These are phyloP conservation scores for Diplazon laetatorius DNA, from an alignment of 2,888 invertebrate genomes.

Conservation along the genomic window DNA sequence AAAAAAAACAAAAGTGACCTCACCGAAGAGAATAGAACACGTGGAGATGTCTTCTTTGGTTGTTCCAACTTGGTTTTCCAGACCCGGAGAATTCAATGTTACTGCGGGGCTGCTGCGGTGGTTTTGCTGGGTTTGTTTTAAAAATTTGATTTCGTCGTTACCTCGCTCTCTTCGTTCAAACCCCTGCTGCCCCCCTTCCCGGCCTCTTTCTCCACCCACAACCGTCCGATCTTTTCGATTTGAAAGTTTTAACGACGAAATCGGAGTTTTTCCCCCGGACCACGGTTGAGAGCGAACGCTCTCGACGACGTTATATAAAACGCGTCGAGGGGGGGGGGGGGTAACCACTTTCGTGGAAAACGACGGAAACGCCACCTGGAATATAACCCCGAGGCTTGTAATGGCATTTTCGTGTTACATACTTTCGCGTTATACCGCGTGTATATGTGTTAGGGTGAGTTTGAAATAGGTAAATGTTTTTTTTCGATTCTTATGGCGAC, in stretches of 20 bases:
- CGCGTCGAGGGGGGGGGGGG: conserved; percentile 50
- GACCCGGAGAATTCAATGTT: conserved; percentile 15
- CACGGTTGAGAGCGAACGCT: too few species aligned
- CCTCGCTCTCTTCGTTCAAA: conserved; percentile 25
- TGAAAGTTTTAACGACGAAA: conserved; percentile 67
- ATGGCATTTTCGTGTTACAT: conserved; percentile 54
- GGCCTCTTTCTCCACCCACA: not conserved
- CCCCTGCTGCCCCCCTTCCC: conserved; percentile 8
- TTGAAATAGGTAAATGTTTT: too few species aligned
- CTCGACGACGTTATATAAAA: conserved; percentile 5
- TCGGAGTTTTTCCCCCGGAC: conserved; percentile 62
- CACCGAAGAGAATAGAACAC: conserved; percentile 18
- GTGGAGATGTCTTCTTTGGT: conserved; percentile 20
- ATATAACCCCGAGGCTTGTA: conserved; percentile 25
- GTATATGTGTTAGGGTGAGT: too few species aligned
- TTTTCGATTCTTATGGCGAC: too few species aligned
- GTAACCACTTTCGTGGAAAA: conserved; percentile 16
- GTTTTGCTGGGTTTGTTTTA: conserved; percentile 59
- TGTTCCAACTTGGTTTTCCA: conserved; percentile 45
- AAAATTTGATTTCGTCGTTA: conserved; percentile 68
- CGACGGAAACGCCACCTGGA: conserved; percentile 22
- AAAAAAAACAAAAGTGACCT: conserved; percentile 24
- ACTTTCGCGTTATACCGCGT: too few species aligned
- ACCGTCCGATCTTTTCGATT: conserved; percentile 69
- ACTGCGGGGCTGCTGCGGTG: too few species aligned